Conservation (phyloP, 2,888 invertebrate genomes). For the Ormyrus labotus region DNA sequence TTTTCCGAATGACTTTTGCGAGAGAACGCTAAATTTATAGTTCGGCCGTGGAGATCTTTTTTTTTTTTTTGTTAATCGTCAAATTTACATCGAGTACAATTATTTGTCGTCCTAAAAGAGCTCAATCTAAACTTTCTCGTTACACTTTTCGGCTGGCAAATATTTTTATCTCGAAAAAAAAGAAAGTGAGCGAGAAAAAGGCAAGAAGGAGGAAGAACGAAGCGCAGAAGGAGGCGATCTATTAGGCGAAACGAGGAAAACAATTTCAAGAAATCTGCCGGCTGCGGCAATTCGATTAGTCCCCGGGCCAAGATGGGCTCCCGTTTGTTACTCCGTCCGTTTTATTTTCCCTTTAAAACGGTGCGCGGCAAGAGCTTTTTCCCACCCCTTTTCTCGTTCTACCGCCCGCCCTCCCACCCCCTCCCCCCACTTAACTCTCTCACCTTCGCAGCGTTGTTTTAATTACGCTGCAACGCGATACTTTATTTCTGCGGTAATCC, state of each 20-base stretch:
- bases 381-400: slow-evolving; percentile 37
- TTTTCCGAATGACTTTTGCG: too few species aligned
- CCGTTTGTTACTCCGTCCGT: slow-evolving; percentile 67
- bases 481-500: slow-evolving; percentile 66
- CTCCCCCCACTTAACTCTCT: slow-evolving; percentile 30
- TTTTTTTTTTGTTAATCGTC: too few species aligned
- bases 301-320: slow-evolving; percentile 70
- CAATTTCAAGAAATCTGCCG: slow-evolving; percentile 72
- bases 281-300: slow-evolving; percentile 74
- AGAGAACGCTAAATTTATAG: too few species aligned
- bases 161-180: not conserved
- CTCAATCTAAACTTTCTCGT: too few species aligned
- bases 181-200: not conserved
- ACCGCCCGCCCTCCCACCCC: slow-evolving; percentile 9
- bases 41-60: too few species aligned
- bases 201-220: not conserved
- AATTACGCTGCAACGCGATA: slow-evolving; percentile 70
- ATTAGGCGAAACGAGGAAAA: slow-evolving; percentile 62
- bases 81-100: too few species aligned
- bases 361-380: slow-evolving; percentile 19
- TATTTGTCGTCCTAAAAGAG: not conserved
- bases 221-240: slow-evolving; percentile 51
- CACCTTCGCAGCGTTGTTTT: slow-evolving; percentile 67
- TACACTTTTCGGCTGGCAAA: not conserved
- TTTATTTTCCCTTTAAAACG: slow-evolving; percentile 61